phyloP scores from a whole-genome alignment of 2,113 vertebrate genomes.

The Choloepus hoffmanni region DNA sequence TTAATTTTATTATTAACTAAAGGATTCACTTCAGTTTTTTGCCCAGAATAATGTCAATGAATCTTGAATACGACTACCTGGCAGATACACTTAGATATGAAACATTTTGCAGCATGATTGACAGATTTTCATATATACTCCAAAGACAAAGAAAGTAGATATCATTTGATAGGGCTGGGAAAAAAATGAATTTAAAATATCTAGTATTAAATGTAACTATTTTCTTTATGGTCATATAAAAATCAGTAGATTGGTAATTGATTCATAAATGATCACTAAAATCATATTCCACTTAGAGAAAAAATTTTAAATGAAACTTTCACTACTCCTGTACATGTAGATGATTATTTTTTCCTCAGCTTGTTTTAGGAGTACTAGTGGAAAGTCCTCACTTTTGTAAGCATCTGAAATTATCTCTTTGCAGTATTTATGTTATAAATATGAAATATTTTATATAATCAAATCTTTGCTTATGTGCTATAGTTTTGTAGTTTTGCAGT shows the following conservation, averaged over 20 bases:
- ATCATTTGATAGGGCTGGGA: constrained; percentile 71
- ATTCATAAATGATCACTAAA: constrained; percentile 62
- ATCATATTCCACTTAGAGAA: not conserved
- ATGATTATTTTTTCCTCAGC: not conserved
- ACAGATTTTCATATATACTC: constrained; percentile 76
- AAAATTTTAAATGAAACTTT: not conserved
- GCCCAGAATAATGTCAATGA: constrained; percentile 66
- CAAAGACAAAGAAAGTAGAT: constrained; percentile 79
- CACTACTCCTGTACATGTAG: not conserved
- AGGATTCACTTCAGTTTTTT: constrained; percentile 80
- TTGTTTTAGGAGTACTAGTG: not conserved
- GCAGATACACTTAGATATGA: constrained; percentile 79
- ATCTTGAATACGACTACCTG: constrained; percentile 77
- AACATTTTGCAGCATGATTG: constrained; percentile 78
- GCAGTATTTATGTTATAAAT: not conserved
- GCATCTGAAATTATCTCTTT: not conserved
- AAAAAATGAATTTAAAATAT: constrained; percentile 76
- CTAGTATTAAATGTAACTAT: constrained; percentile 65
- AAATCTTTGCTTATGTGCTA: not conserved
- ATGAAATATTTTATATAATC: not conserved
- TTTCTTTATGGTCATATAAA: constrained; percentile 66
- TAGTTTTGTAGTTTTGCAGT: not conserved
- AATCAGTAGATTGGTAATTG: constrained; percentile 58
- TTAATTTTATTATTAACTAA: constrained; percentile 74
- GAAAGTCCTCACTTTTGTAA: not conserved